Conservation (phyloP, 2,888 invertebrate genomes). For the Oxyteleia sp. region DNA sequence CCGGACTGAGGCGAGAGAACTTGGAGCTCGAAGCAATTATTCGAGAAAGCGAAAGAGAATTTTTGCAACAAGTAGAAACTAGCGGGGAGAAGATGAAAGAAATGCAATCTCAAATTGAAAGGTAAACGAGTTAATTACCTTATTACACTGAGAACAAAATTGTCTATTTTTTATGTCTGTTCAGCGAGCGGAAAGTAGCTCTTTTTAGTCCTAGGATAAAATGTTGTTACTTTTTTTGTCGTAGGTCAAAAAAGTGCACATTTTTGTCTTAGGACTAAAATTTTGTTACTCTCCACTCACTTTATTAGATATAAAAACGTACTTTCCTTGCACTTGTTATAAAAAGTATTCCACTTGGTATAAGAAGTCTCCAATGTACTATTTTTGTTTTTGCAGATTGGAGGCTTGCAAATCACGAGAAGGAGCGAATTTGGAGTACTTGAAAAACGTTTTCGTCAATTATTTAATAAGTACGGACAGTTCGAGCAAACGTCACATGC, state of each 20-base stretch:
- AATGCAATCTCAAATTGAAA: slow-evolving; percentile 84
- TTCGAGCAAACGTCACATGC: slow-evolving; percentile 93
- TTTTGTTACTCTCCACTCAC: too few species aligned
- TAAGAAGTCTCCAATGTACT: too few species aligned
- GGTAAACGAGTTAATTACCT: slow-evolving; percentile 80
- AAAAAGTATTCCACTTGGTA: too few species aligned
- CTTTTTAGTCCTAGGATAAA: too few species aligned
- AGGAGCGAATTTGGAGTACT: slow-evolving; percentile 95
- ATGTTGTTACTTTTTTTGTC: too few species aligned
- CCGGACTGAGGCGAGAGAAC: slow-evolving; percentile 92
- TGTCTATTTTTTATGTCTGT: too few species aligned
- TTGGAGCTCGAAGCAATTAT: slow-evolving; percentile 88
- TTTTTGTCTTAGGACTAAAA: too few species aligned
- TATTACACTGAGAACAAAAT: too few species aligned
- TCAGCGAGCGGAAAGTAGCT: too few species aligned
- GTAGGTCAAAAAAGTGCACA: too few species aligned
- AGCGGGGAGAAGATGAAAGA: slow-evolving; percentile 83
- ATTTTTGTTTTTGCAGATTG: slow-evolving; percentile 89
- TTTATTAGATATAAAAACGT: too few species aligned
- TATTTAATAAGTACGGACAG: slow-evolving; percentile 92
- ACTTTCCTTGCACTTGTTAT: too few species aligned
- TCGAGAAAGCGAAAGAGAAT: slow-evolving; percentile 85
- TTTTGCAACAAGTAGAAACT: slow-evolving; percentile 82
- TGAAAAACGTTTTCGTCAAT: slow-evolving; percentile 96
- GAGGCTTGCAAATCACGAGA: slow-evolving; percentile 93